Evolutionary conservation across 92 coral and sea anemone species (phyloP), one percentile per base, ranked within the genome.

Genomic region (Palythoa heliodiscus): DNA sequence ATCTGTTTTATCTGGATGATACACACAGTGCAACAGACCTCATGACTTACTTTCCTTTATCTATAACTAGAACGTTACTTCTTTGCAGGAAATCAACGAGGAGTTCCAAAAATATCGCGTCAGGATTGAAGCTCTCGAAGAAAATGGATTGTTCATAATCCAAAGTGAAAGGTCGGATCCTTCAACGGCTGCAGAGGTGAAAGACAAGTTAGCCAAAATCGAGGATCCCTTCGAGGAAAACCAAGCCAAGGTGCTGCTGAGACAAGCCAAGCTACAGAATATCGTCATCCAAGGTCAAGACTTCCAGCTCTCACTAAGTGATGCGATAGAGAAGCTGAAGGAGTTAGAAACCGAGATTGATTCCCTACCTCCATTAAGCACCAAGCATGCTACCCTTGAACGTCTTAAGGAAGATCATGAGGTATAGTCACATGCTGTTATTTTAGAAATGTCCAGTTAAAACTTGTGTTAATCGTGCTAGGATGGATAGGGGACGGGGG

Each of bases 401-500:
- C 95, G 86, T 8, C 98, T 92, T 75, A 93, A 96, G 83, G 97
- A 89, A 58, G 97, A 94, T 74, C 99, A 96, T 64, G 95, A 96
- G 99, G 99, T 96, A 89, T 54, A n/a, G 70, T 12, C 29, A 76
- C 50, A 71, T 78, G 70, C 15, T 66, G 37, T 16, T 73, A 29
- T 52, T 11, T 25, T 61, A 50, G 13, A 22, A 47, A 9, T 43
- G 11, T 77, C 11, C 67, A 52, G 5, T 7, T 78, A 37, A 29
- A 17, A 67, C 40, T 5, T 16, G 23, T 80, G n/a, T 23, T 52
- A 50, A n/a, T 63, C 29, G 57, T 14, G 35, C 35, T 29, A 0
- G 1, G 35, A 29, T 29, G 15, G 16, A 10, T 22, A 5, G 47
- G 16, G 35, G 48, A 15, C 23, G 25, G 19, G 3, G 7, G 2